Evolutionary conservation across 2,113 vertebrate genomes (phyloP).

Genomic region (Zosterops japonicus): DNA sequence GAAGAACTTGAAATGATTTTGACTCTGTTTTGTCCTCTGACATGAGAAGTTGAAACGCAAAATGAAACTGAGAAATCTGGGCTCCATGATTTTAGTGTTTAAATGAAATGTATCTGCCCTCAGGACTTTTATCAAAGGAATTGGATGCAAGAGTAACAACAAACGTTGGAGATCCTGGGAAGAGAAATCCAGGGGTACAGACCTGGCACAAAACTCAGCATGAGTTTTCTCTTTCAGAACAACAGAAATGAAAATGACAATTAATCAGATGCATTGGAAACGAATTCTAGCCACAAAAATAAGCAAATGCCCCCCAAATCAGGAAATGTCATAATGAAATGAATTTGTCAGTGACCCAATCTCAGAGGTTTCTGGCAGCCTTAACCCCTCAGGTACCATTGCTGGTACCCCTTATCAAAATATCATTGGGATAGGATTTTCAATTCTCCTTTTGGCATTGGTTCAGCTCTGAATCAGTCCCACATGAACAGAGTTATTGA

Average conservation of each 20-base stretch:
- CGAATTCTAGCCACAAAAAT: neutral
- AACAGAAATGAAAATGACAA: neutral
- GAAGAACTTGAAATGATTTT: neutral
- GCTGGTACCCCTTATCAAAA: neutral
- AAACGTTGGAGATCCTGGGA: neutral
- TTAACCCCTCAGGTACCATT: neutral
- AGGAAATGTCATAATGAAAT: neutral
- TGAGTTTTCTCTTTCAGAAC: neutral
- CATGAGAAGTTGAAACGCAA: neutral
- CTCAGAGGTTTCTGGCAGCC: neutral
- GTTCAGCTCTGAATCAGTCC: neutral
- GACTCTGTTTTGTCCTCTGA: neutral
- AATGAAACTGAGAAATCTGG: neutral
- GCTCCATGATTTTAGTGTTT: neutral
- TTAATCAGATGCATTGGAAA: neutral
- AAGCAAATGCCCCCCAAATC: neutral
- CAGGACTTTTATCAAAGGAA: neutral
- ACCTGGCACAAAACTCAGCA: neutral
- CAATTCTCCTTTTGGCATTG: neutral
- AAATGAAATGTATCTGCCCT: neutral
- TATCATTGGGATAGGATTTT: neutral
- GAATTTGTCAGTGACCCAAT: neutral
- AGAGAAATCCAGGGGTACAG: neutral
- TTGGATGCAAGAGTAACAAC: neutral
- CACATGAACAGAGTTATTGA: neutral